Evolutionary conservation across 2,888 invertebrate genomes (phyloP), one percentile per base, ranked within the genome.

Genomic region (Onchidella celtica): DNA sequence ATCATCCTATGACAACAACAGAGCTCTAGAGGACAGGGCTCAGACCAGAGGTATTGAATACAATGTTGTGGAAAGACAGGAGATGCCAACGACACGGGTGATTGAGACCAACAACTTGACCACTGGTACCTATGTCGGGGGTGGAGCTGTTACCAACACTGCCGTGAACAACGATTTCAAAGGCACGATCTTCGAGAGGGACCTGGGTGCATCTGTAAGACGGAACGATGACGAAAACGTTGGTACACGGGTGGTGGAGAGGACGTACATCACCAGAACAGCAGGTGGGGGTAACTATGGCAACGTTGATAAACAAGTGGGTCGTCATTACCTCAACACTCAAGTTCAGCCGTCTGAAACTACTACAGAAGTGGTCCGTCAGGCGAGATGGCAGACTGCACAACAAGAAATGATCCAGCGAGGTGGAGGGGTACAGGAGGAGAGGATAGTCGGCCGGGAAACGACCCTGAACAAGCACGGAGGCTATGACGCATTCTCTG

Each of bases 101-200:
- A 77, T 77, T 36, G 34, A 66, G 38, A 77, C 77, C 1, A 57
- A 40, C n/a, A 68, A 47, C 9, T 36, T 77, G 57, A 6, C 68
- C 21, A 9, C 68, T 14, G 77, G 77, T 1, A 34, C 65, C 29
- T 65, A 38, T 24, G 27, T 27, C 27, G 77, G 68, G 14, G 11
- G 6, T 32, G 32, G 21, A 9, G 55, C 21, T 59, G 24, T 27
- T 14, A 55, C n/a, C 6, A 55, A 29, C 29, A 55, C 34, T 6
- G 40, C 32, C 29, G 27, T 14, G 6, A 38, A 65, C 11, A 38
- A 27, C 17, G 11, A 14, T 2, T 29, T 57, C 17, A 59, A 21
- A 27, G 72, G 47, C 27, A 61, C 40, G n/a, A 32, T 79, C 4
- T 47, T 27, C 14, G 59, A 70, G 2, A 72, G 72, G n/a, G 17